Percentiles rank a stretch among this genome's conserved stretches.
Conservation (phyloP, 2,797 vertebrate species). For the Intellagama lesueurii region DNA sequence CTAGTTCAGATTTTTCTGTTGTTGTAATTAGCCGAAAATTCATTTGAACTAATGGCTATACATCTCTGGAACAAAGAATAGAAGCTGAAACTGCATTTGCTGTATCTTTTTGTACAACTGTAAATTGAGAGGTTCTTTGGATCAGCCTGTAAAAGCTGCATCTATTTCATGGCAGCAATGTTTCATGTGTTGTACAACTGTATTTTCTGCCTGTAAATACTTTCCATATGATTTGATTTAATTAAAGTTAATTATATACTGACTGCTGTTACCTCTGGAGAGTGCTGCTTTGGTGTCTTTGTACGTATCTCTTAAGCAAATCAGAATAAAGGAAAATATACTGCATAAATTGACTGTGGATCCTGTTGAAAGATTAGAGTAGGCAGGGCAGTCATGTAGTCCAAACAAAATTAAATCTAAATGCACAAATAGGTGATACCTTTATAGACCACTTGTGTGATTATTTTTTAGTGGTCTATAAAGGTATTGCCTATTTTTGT, state of each 20-base stretch:
- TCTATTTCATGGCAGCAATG: background rate
- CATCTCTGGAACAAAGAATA: background rate
- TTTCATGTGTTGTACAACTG: background rate
- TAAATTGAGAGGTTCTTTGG: background rate
- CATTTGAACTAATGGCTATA: background rate
- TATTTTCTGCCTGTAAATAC: background rate
- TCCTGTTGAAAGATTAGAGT: background rate
- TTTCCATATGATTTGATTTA: slow-evolving; percentile 11
- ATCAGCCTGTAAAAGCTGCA: background rate
- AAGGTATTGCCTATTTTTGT: too few species aligned
- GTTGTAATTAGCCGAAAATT: background rate
- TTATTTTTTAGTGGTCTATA: too few species aligned
- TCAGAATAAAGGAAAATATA: background rate
- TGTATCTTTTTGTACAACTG: background rate
- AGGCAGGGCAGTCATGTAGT: background rate
- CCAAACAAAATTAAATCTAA: too few species aligned
- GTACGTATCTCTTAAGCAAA: background rate
- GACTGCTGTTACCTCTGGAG: background rate
- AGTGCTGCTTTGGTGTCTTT: background rate
- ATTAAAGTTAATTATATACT: slow-evolving; percentile 43
- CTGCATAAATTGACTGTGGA: background rate
- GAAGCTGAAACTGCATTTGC: background rate
- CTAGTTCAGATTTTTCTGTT: background rate
- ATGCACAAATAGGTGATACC: too few species aligned
- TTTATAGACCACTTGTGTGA: too few species aligned